Evolutionary conservation across 2,888 invertebrate species (phyloP), one percentile per base, ranked within the genome.

Genomic region (Pasiphila rectangulata): DNA sequence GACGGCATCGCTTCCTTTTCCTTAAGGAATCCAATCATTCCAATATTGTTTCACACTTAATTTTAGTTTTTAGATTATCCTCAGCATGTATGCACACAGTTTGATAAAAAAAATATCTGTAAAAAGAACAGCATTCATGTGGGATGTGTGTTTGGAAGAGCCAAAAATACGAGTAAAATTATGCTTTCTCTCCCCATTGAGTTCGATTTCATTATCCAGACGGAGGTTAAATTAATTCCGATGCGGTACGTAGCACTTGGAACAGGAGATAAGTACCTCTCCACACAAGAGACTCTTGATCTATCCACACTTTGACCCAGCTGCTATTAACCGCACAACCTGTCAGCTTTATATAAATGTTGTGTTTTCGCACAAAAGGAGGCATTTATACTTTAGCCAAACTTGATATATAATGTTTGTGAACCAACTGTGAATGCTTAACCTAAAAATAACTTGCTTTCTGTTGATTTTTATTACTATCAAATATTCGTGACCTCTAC

Each of bases 201-300:
- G 38, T 38, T 38, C 42, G 23, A 43, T 43, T 38, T 49, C 37
- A 49, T 53, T 39, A 49, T 54, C 45, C 25, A 42, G 16, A 16
- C 32, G 36, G 40, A 40, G 30, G 27, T 50, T 49, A 48, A 58
- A 59, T 63, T 61, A 55, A 58, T 58, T 57, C 58, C 43, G 46
- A 38, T 51, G 47, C 57, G 52, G 16, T 55, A 46, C 51, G 51
- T 40, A 41, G 46, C 56, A 51, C 61, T 53, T 54, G 32, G 57
- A 39, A 50, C 51, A 48, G 51, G 48, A 58, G 61, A 54, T 55
- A 59, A 71, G 64, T 60, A 56, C 50, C 59, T 38, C 71, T 70
- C 27, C 36, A 42, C 51, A 50, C 46, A 41, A 72, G 67, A 46
- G 58, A 40, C 56, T 57, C 72, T 72, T 61, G 63, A 70, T 63